Base-by-base conservation (phyloP, 2,113 vertebrate genomes). In the Nothoprocta pentlandii region DNA sequence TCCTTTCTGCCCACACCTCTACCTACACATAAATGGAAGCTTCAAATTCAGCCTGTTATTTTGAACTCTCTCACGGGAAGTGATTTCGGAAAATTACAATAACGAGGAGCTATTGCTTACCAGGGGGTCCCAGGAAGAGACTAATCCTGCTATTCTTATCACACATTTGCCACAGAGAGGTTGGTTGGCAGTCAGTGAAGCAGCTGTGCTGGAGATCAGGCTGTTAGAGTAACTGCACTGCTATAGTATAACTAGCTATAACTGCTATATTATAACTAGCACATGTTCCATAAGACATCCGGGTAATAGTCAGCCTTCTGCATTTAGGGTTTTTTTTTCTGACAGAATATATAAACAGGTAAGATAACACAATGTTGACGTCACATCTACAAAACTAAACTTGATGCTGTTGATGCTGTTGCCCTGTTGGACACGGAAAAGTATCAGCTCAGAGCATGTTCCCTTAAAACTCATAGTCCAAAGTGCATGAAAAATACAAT, bases 331-430 rank as follows among this genome's bases (percentile, higher is more conserved):
- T 39, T 39, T 39, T 39, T 39, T 39, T 39, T 39, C 36, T 39
- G 36, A 39, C 36, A 39, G 36, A 39, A 39, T 39, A 39, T 39
- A 39, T 39, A 39, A 8, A 39, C 36, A 39, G 36, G 26, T 88
- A 84, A 89, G 44, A 42, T 59, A 92, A 95, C 86, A 12, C 21
- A 73, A 39, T 41, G 22, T 62, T 80, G 89, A 68, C 21, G 80
- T 46, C 34, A 46, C 80, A 20, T n/a, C 41, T 70, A 64, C 14
- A 90, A 28, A 26, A 59, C 41, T 21, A 39, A 20, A 42, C 75
- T 23, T 67, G 34, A 34, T 34, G 34, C 34, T 34, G 8, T 80
- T 82, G 42, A 19, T 39, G 77, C 41, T 13, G 23, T 23, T 67
- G 51, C 42, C 80, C 41, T 12, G 20, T 17, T 70, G 56, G 6